A percentile compares a stretch with the other conserved stretches of the same genome.
Conservation (phyloP, 1,140 invertebrate genomes). For the Eurosta solidaginis region DNA sequence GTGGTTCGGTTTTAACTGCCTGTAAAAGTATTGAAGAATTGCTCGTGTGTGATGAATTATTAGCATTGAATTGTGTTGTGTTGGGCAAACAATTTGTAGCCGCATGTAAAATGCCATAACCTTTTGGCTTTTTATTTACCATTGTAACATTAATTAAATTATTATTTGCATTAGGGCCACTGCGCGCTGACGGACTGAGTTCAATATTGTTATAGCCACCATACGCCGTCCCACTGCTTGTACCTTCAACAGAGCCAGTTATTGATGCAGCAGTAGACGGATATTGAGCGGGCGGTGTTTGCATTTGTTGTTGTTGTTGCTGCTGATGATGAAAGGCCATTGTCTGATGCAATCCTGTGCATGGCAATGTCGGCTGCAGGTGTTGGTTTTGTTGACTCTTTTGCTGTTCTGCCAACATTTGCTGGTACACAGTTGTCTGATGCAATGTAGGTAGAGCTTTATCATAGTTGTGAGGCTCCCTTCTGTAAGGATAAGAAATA, state of each 20-base stretch:
- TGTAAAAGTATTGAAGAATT: conserved; percentile 32
- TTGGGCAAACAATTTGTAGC: background rate
- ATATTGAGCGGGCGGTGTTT: conserved; percentile 31
- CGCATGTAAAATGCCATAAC: background rate
- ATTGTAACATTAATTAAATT: conserved; percentile 27
- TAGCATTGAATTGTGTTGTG: background rate
- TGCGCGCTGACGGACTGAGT: background rate
- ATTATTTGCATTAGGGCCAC: background rate
- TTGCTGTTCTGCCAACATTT: conserved; percentile 57
- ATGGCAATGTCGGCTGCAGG: conserved; percentile 28
- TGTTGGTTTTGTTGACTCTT: conserved; percentile 36
- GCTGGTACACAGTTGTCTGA: conserved; percentile 57
- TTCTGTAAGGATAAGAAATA: conserved; percentile 32
- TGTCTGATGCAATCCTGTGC: conserved; percentile 7
- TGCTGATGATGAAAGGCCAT: conserved; percentile 39
- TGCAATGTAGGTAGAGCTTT: conserved; percentile 57
- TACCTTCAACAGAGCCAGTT: background rate
- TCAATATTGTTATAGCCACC: background rate
- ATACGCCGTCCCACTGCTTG: background rate
- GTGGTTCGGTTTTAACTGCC: conserved; percentile 49
- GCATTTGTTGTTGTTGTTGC: conserved; percentile 38
- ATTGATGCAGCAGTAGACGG: background rate
- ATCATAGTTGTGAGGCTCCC: conserved; percentile 58
- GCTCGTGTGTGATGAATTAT: background rate
- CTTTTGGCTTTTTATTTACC: background rate